Conservation (phyloP, 2,797 vertebrate genomes). For the Acipenser oxyrinchus region DNA sequence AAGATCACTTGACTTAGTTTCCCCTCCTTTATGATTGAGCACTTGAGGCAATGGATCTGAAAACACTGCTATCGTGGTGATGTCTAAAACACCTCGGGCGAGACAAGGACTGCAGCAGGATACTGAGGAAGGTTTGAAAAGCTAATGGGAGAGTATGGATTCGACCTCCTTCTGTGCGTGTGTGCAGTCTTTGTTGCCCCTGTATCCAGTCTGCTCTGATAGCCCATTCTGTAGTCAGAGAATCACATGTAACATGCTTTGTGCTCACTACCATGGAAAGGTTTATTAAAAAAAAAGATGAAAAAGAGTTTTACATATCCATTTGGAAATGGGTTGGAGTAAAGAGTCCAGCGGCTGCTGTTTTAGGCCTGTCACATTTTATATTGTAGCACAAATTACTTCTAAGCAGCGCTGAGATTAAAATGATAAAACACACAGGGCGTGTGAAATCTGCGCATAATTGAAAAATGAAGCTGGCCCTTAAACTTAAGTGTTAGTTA, state of each 20-base stretch:
- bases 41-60: too few species aligned
- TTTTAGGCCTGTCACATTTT: slow-evolving; percentile 3
- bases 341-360: slow-evolving; percentile 1
- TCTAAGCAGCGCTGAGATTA: slow-evolving; percentile 24
- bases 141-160: too few species aligned
- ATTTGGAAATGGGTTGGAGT: slow-evolving; percentile 3
- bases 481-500: slow-evolving; percentile 33
- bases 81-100: too few species aligned
- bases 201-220: neutral
- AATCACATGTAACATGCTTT: neutral
- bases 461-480: slow-evolving; percentile 43
- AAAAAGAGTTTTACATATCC: slow-evolving; percentile 1
- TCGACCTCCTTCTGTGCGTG: too few species aligned
- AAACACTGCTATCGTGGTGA: too few species aligned
- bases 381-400: slow-evolving; percentile 10
- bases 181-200: neutral
- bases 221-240: neutral
- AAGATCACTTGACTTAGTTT: too few species aligned
- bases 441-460: slow-evolving; percentile 35
- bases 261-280: neutral
- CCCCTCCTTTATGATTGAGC: too few species aligned
- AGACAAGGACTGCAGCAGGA: too few species aligned
- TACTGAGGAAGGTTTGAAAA: too few species aligned
- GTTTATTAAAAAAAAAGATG: neutral
- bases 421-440: slow-evolving; percentile 39